phyloP scores from a whole-genome alignment of 2,888 invertebrate genomes.

The Tridacna crocea region DNA sequence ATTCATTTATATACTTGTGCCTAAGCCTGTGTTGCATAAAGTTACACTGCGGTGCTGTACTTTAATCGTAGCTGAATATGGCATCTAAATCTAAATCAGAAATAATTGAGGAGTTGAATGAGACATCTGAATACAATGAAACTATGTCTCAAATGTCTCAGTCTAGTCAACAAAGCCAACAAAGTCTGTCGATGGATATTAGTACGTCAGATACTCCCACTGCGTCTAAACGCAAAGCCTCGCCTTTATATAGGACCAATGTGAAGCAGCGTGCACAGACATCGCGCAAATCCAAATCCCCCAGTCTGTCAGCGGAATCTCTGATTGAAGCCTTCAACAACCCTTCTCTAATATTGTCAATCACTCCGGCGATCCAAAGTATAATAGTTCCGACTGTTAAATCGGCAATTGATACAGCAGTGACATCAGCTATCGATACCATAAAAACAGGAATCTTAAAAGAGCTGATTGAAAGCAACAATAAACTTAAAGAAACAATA shows the following conservation, averaged over 20 bases:
- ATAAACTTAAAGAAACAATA: constrained; percentile 7
- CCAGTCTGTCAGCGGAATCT: not conserved
- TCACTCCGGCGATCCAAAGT: not conserved
- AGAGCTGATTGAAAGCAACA: not conserved
- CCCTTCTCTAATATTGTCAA: not conserved
- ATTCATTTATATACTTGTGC: too few species aligned
- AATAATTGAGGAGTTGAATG: too few species aligned
- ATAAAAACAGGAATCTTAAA: not conserved
- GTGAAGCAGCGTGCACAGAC: not conserved
- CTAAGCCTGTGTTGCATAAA: too few species aligned
- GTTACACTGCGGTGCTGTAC: too few species aligned
- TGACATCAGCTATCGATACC: not conserved
- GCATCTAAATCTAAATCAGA: too few species aligned
- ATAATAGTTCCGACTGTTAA: not conserved
- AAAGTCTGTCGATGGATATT: too few species aligned
- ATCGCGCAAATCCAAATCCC: not conserved
- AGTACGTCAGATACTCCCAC: too few species aligned
- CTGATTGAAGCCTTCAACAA: not conserved
- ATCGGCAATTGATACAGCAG: not conserved
- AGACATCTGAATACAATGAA: too few species aligned
- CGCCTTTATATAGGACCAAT: not conserved
- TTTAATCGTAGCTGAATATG: too few species aligned
- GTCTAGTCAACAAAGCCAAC: too few species aligned
- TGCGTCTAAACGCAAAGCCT: too few species aligned
- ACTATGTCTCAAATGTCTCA: too few species aligned